Conservation (phyloP, 1,140 invertebrate species). For the Plutomurus gul region DNA sequence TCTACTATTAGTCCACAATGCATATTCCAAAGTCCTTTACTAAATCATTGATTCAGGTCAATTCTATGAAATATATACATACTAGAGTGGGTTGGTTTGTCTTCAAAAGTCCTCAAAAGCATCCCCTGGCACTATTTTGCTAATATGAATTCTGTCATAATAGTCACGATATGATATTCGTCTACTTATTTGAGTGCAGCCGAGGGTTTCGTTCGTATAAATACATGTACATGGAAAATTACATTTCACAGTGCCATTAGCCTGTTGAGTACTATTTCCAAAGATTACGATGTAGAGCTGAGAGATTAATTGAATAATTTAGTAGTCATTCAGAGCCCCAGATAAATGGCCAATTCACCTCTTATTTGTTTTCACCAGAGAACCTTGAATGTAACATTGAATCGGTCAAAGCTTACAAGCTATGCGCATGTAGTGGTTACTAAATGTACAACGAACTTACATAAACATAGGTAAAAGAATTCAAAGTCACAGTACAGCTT, state of each 20-base stretch:
- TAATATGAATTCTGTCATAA: too few species aligned
- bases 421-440: background rate
- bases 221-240: background rate
- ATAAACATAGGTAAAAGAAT: too few species aligned
- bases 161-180: too few species aligned
- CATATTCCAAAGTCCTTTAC: too few species aligned
- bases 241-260: background rate
- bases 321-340: background rate
- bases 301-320: background rate
- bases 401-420: slow-evolving; percentile 7
- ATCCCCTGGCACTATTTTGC: too few species aligned
- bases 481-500: too few species aligned
- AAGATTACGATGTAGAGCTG: background rate
- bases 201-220: background rate
- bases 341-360: background rate
- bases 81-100: too few species aligned
- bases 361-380: background rate
- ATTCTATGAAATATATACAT: too few species aligned
- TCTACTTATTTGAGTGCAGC: too few species aligned
- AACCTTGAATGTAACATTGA: background rate
- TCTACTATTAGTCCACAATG: too few species aligned
- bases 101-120: too few species aligned
- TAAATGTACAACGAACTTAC: background rate
- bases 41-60: too few species aligned
- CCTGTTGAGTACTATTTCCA: background rate